Evolutionary conservation across 2,888 invertebrate genomes (phyloP), one percentile per base, ranked within the genome.

Genomic region (Tubulanus polymorphus): DNA sequence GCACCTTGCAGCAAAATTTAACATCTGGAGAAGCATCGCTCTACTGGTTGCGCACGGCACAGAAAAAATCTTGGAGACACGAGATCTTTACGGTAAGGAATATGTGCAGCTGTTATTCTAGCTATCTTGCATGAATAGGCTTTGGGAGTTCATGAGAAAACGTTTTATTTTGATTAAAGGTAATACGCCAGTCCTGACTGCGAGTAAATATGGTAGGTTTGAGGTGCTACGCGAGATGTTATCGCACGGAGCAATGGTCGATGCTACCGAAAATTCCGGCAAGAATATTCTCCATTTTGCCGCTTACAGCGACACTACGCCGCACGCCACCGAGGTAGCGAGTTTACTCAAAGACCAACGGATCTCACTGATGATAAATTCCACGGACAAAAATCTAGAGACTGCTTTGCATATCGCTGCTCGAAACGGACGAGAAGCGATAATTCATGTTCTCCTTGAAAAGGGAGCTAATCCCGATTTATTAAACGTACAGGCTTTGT

Each of bases 1-100:
- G 3, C 52, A 52, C 18, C 18, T 52, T 15, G 32, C 35, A 41
- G 52, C 52, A 6, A 52, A 52, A 28, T 41, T 41, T 29, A 52
- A 52, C 45, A n/a, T 52, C 12, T 18, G 18, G 18, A 1, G 12
- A 2, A 15, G 35, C 2, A 52, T 52, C n/a, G 18, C 8, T 27
- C 20, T 52, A 2, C 20, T 52, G 15, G n/a, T n/a, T n/a, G n/a
- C n/a, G n/a, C n/a, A n/a, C n/a, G n/a, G n/a, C n/a, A n/a, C n/a
- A n/a, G n/a, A n/a, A n/a, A n/a, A n/a, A n/a, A n/a, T n/a, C n/a
- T n/a, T n/a, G n/a, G n/a, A n/a, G n/a, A n/a, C n/a, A n/a, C n/a
- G n/a, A n/a, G n/a, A n/a, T n/a, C n/a, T n/a, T n/a, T n/a, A n/a
- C n/a, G n/a, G n/a, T n/a, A n/a, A n/a, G n/a, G n/a, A n/a, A n/a